Evolutionary conservation across 2,797 vertebrate genomes (phyloP), one percentile per base, ranked within the genome.

Genomic region (Holocentrus rufus): DNA sequence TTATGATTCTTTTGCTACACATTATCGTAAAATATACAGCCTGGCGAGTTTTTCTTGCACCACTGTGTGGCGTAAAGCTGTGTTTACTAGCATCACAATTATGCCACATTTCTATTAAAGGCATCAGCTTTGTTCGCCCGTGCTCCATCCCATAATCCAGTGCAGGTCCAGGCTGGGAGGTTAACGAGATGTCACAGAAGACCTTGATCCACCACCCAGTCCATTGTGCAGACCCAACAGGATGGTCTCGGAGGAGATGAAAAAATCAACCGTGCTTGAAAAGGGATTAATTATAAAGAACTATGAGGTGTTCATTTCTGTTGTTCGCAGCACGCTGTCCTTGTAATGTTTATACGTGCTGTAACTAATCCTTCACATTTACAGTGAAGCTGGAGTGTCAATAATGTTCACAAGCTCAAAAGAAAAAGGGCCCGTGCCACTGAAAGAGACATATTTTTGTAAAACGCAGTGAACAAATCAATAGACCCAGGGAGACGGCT

Each of bases 181-280:
- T 77, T 82, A 74, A 79, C 82, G 73, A 68, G 76, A 71, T 50
- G 73, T 73, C 78, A 66, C 60, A 23, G 34, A 47, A 58, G 63
- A 61, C 70, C 42, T 52, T 49, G 47, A 62, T 52, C 55, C 31
- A 25, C 15, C 13, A 6, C 36, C 27, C 39, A 69, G 22, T 23
- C 58, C 34, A 60, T 13, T 22, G 31, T 39, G 20, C 34, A 42
- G 23, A 73, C 18, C 1, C 34, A 7, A 9, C 54, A 4, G 7
- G 18, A 55, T 10, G 30, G 7, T 54, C 58, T 63, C 60, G 1
- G 34, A 67, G 63, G 55, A 53, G 46, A 36, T 54, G 56, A 65
- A 60, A 31, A 44, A 71, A 15, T 44, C 46, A 60, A 36, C 27
- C 22, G 1, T 2, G 46, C 23, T 30, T 14, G 20, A 55, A 54